phyloP scores from a whole-genome alignment of 2,797 vertebrate species.

The Poeciliopsis presidionis region DNA sequence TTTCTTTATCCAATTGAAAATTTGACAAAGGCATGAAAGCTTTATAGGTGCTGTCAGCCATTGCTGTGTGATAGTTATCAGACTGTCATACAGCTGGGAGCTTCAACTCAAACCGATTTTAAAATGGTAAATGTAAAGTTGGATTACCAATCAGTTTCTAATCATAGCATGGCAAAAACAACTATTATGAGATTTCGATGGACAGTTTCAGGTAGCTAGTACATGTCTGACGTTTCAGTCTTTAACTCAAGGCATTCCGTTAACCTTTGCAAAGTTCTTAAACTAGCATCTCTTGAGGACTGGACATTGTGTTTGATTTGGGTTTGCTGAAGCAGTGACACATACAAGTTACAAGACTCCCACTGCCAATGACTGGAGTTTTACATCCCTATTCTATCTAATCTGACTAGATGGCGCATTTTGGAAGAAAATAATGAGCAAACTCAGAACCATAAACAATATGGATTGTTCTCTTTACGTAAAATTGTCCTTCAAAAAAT shows the following conservation, averaged over 20 bases:
- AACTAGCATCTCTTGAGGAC: neutral
- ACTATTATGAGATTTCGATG: neutral
- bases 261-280: neutral
- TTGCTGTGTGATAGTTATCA: conserved; percentile 43
- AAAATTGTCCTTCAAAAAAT: too few relatives aligned
- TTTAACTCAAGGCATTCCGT: neutral
- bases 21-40: conserved; percentile 31
- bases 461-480: too few relatives aligned
- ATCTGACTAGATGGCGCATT: neutral
- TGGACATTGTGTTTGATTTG: neutral
- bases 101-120: neutral
- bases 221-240: neutral
- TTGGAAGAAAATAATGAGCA: neutral
- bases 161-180: too few relatives aligned
- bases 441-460: too few relatives aligned
- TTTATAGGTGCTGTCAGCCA: conserved; percentile 1
- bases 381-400: neutral
- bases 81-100: conserved; percentile 11
- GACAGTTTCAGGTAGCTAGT: neutral
- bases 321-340: neutral
- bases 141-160: neutral
- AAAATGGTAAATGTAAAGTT: neutral
- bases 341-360: neutral
- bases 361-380: neutral
- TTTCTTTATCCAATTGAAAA: conserved; percentile 32